Evolutionary conservation across 2,888 invertebrate genomes (phyloP), one percentile per base, ranked within the genome.

Genomic region (Polyommatus iphigenia): DNA sequence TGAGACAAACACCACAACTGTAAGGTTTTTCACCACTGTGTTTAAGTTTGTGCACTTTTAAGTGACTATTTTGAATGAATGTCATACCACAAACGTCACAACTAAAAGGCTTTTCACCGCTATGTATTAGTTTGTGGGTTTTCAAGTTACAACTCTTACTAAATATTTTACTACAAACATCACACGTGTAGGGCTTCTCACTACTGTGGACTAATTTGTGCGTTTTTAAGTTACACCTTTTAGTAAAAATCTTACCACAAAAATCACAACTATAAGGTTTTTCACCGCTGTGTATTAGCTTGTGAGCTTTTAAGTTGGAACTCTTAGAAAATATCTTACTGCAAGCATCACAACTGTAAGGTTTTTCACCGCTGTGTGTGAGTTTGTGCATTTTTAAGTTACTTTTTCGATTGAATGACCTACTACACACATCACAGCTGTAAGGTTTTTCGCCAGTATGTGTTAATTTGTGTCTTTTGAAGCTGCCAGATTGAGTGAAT

Each of bases 91-190:
- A 71, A 36, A n/a, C 72, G n/a, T 41, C 72, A 72, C 72, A 72
- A 36, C 36, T 15, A 8, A 6, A 71, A n/a, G 41, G 10, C 4
- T 46, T 41, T 41, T 8, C n/a, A 6, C 10, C n/a, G 5, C n/a
- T 20, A 10, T 72, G 72, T 8, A 20, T 41, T 41, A 20, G 15
- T 46, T 41, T 41, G 20, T 72, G 72, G 46, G n/a, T 41, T n/a
- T 5, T 36, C 8, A 72, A n/a, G 10, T 46, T 46, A 46, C 46
- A 46, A 13, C 46, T 46, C 18, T 10, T 20, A 41, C 36, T 46
- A 20, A 72, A 72, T n/a, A 67, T 75, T n/a, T 46, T 72, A 2
- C 18, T n/a, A 36, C 72, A 72, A 32, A 72, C 46, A 20, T 72
- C 72, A 41, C 59, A 59, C 3, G 20, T 20, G 8, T 59, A 59